These are phyloP conservation scores for Sclerodermus sp. DNA, from an alignment of 2,888 invertebrate species.

Conservation along the genomic window DNA sequence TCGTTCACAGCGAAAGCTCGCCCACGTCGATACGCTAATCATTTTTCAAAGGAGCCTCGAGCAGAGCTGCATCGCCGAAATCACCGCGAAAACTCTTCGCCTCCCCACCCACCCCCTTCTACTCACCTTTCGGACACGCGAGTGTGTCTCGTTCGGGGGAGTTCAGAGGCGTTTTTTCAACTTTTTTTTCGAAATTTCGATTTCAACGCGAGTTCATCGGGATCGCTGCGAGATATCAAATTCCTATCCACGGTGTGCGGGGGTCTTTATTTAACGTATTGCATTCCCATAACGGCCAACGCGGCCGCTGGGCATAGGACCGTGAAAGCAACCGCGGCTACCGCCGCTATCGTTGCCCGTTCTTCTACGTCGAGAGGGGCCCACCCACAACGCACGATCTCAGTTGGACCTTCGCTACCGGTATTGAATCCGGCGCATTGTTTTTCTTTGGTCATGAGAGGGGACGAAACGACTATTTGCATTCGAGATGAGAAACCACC, in stretches of 20 bases:
- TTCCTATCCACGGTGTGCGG: slow-evolving; percentile 34
- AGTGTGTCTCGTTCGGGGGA: no score
- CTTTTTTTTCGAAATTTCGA: no score
- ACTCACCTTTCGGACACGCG: no score
- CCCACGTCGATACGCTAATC: no score
- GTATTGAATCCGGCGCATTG: slow-evolving; percentile 57
- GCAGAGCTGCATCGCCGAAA: no score
- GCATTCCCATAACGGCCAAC: slow-evolving; percentile 49
- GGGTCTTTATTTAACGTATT: slow-evolving; percentile 45
- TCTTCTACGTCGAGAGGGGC: slow-evolving; percentile 38
- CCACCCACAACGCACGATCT: slow-evolving; percentile 58
- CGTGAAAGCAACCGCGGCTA: slow-evolving; percentile 32
- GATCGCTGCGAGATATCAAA: not conserved
- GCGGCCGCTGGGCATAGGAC: slow-evolving; percentile 35
- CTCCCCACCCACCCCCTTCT: no score
- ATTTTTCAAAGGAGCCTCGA: no score
- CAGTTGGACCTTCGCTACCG: slow-evolving; percentile 49
- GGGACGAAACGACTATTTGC: slow-evolving; percentile 50
- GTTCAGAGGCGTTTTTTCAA: no score
- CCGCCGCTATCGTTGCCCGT: slow-evolving; percentile 42
- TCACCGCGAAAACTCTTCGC: no score
- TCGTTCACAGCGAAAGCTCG: not conserved
- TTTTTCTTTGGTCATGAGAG: slow-evolving; percentile 53
- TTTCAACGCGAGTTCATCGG: no score
- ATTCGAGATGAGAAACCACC: slow-evolving; percentile 23